These are phyloP conservation scores for Pygocentrus nattereri DNA, from an alignment of 2,797 vertebrate genomes.

Conservation along the genomic window DNA sequence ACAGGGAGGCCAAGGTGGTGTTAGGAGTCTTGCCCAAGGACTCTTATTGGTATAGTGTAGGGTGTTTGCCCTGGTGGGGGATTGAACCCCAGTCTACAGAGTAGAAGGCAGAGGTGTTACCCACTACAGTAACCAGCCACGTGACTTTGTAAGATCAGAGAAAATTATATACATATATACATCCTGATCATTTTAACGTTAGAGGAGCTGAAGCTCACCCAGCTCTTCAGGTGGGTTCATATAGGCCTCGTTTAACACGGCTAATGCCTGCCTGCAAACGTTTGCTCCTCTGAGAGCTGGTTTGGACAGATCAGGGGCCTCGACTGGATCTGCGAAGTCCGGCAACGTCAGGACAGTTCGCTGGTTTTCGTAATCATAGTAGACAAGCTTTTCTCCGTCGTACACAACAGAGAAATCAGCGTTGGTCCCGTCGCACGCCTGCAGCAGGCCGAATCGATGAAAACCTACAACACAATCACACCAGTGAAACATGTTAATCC, in stretches of 20 bases:
- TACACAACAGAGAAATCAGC: not conserved
- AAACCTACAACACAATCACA: not conserved
- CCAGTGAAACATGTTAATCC: not conserved
- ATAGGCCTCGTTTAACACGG: not conserved
- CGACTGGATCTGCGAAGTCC: not conserved
- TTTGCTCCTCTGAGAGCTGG: too few relatives aligned
- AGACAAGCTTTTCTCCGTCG: not conserved
- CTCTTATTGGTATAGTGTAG: too few relatives aligned
- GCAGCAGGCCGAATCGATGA: not conserved
- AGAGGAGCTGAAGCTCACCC: not conserved
- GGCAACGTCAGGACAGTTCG: not conserved
- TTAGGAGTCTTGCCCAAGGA: too few relatives aligned
- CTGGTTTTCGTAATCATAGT: not conserved
- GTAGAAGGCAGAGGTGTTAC: too few relatives aligned
- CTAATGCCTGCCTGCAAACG: not conserved
- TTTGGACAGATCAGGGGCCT: not conserved
- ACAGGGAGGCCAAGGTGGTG: too few relatives aligned
- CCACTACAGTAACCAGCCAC: too few relatives aligned
- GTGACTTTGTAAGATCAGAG: too few relatives aligned
- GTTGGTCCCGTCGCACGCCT: not conserved
- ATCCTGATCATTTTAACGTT: too few relatives aligned
- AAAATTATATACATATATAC: too few relatives aligned
- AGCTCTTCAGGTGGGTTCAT: not conserved
- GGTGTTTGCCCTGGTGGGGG: too few relatives aligned
- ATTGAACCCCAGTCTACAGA: too few relatives aligned